Evolutionary conservation across 1,140 invertebrate genomes (phyloP).

Genomic region (Steinernema khuongi): DNA sequence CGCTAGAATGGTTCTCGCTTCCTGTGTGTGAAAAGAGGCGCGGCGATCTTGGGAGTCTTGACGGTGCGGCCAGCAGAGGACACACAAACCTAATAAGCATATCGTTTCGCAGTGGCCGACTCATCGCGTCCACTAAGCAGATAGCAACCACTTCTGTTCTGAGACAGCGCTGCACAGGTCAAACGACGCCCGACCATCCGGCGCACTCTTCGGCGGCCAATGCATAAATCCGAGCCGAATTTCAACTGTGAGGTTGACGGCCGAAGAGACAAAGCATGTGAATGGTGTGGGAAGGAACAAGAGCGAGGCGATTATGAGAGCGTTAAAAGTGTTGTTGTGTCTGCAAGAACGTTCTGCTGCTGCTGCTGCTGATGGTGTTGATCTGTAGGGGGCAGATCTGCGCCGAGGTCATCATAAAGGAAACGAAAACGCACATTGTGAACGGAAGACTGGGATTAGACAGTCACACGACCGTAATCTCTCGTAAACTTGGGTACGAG

Average conservation of each 20-base stretch:
- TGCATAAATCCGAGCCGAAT: background rate
- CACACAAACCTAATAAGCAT: slow-evolving; percentile 15
- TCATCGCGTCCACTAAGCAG: background rate
- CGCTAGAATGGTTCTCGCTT: background rate
- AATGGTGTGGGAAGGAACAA: background rate
- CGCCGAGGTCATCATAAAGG: slow-evolving; percentile 14
- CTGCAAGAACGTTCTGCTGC: background rate
- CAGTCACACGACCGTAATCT: background rate
- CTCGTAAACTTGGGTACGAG: background rate
- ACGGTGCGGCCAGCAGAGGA: background rate
- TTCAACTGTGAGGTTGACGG: background rate
- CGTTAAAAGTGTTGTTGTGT: background rate
- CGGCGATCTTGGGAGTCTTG: background rate
- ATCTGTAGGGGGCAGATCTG: slow-evolving; percentile 14
- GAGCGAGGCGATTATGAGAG: background rate
- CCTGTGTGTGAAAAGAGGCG: background rate
- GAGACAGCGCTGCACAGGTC: background rate
- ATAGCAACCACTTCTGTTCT: background rate
- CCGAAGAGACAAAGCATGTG: background rate
- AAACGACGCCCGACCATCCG: background rate
- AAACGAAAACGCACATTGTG: background rate
- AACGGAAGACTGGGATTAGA: slow-evolving; percentile 9
- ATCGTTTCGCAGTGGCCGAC: background rate
- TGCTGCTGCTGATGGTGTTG: background rate
- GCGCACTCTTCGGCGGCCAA: background rate